These are phyloP conservation scores for Acromyrmex charruanus DNA, from an alignment of 1,140 invertebrate species.

Conservation along the genomic window DNA sequence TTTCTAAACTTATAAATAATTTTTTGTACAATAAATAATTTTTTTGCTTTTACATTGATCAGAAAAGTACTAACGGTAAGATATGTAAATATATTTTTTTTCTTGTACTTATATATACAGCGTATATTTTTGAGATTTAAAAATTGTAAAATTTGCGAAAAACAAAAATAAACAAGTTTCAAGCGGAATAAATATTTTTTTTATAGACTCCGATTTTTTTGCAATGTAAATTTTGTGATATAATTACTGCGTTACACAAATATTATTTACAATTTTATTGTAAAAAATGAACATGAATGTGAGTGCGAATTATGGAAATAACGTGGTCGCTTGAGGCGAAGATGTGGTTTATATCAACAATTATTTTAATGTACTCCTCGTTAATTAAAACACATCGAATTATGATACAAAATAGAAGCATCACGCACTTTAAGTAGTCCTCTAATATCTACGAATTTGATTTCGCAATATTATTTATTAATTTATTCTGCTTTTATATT, in stretches of 20 bases:
- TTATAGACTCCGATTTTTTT: background rate
- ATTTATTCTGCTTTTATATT: constrained; percentile 3
- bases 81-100: background rate
- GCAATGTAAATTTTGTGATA: background rate
- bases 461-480: background rate
- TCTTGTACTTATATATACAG: background rate
- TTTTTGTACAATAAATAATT: background rate
- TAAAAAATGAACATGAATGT: background rate
- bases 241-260: background rate
- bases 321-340: background rate
- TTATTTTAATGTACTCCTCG: constrained; percentile 38
- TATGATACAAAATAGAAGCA: background rate
- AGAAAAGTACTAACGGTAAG: background rate
- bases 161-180: background rate
- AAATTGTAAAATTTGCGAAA: background rate
- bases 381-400: constrained; percentile 35
- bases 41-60: background rate
- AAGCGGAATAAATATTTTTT: background rate
- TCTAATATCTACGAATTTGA: background rate
- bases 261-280: background rate
- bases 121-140: background rate
- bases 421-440: background rate
- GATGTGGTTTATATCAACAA: background rate
- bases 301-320: constrained; percentile 6
- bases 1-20: background rate